Conservation (phyloP, 2,113 vertebrate genomes). For the Haemorhous mexicanus region DNA sequence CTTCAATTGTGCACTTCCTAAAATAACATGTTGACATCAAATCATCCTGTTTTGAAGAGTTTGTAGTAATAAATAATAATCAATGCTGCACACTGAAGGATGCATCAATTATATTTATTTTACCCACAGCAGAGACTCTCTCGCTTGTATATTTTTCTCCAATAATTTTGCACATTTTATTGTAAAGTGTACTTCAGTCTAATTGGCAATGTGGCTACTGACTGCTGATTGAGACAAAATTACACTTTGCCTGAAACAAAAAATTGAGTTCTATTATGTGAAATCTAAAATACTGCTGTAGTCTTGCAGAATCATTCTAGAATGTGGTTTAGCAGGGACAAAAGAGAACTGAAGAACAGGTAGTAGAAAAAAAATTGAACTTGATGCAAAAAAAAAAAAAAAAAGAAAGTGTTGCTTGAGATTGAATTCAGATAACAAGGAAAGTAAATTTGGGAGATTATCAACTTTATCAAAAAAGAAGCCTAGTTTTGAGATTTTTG, state of each 20-base stretch:
- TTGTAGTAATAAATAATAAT: slow-evolving; percentile 73
- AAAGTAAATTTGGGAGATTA: background rate
- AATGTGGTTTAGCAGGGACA: background rate
- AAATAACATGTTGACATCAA: slow-evolving; percentile 63
- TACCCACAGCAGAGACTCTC: slow-evolving; percentile 13
- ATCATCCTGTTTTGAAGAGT: slow-evolving; percentile 68
- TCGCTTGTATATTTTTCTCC: slow-evolving; percentile 33
- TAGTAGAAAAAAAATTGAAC: background rate
- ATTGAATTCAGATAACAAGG: background rate
- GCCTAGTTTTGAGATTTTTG: background rate
- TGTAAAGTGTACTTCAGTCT: slow-evolving; percentile 60
- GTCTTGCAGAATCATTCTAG: slow-evolving; percentile 4
- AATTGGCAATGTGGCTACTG: slow-evolving; percentile 56
- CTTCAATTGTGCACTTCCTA: slow-evolving; percentile 51
- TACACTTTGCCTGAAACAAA: slow-evolving; percentile 63
- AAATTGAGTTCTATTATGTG: slow-evolving; percentile 56
- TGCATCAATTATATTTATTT: slow-evolving; percentile 67
- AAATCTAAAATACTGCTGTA: slow-evolving; percentile 46
- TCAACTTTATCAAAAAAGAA: background rate
- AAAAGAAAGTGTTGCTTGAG: background rate
- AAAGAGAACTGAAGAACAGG: slow-evolving; percentile 33
- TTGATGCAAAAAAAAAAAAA: background rate
- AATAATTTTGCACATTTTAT: slow-evolving; percentile 47
- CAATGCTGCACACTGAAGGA: slow-evolving; percentile 56
- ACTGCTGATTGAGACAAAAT: slow-evolving; percentile 58